Conservation (phyloP, 2,797 vertebrate species). For the Limosa lapponica region DNA sequence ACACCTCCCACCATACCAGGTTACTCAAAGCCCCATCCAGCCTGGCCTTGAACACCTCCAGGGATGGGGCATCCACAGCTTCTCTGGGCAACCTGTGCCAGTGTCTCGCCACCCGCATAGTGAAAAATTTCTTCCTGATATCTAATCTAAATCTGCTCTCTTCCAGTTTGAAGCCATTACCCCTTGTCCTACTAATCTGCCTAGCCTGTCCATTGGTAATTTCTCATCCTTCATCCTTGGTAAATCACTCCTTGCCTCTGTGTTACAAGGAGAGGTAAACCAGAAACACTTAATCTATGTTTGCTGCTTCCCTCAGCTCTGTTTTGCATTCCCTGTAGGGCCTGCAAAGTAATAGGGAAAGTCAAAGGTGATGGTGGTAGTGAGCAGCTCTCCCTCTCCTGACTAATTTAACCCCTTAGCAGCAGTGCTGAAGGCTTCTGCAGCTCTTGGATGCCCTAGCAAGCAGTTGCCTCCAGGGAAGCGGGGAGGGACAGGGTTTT, state of each 20-base stretch:
- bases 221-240: background rate
- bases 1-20: background rate
- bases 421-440: background rate
- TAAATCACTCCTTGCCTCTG: background rate
- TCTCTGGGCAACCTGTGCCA: background rate
- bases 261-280: background rate
- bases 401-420: background rate
- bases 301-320: background rate
- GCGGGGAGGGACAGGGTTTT: background rate
- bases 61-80: background rate
- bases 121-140: background rate
- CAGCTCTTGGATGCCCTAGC: background rate
- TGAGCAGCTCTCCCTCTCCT: background rate
- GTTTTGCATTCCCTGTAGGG: background rate
- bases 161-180: no score
- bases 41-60: background rate
- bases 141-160: background rate
- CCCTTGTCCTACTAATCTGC: background rate
- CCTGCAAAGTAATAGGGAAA: background rate
- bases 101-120: background rate
- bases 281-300: background rate
- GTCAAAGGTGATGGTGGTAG: background rate
- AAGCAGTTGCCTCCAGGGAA: constrained; percentile 25
- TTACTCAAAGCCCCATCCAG: background rate
- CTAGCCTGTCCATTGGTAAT: background rate